phyloP scores from a whole-genome alignment of 2,888 invertebrate species.

The Lagria hirta region DNA sequence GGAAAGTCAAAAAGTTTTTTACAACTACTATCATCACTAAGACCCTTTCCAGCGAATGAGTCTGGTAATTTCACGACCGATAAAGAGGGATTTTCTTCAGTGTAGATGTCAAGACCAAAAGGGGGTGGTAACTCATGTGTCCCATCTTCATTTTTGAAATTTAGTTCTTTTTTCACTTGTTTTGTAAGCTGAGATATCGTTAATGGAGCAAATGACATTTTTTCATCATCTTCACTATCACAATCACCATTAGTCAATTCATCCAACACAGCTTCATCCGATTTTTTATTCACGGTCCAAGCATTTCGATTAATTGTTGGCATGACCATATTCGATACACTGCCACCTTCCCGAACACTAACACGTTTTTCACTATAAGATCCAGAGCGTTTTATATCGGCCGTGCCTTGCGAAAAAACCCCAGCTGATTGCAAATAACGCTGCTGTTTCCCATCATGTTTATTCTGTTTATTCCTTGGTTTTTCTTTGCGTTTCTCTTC shows the following conservation, averaged over 20 bases:
- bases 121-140: constrained; percentile 28
- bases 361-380: constrained; percentile 6
- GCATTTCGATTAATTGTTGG: constrained; percentile 41
- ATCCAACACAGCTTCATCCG: constrained; percentile 40
- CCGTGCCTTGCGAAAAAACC: constrained; percentile 49
- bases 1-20: constrained; percentile 44
- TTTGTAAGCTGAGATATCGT: constrained; percentile 19
- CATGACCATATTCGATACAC: constrained; percentile 31
- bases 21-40: constrained; percentile 45
- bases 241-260: constrained; percentile 40
- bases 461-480: constrained; percentile 8
- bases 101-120: constrained; percentile 36
- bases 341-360: constrained; percentile 29
- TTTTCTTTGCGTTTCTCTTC: constrained; percentile 29
- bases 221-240: constrained; percentile 41
- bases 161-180: constrained; percentile 28
- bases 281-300: constrained; percentile 40
- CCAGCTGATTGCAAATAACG: constrained; percentile 45
- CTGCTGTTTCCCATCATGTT: constrained; percentile 18
- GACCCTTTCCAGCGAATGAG: constrained; percentile 48
- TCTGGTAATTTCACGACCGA: constrained; percentile 46
- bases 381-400: constrained; percentile 12
- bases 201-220: constrained; percentile 35
- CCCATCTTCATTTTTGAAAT: constrained; percentile 18
- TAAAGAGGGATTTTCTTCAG: constrained; percentile 43